Conservation (phyloP, 2,113 vertebrate genomes). For the Leptobrachium ailaonicum region DNA sequence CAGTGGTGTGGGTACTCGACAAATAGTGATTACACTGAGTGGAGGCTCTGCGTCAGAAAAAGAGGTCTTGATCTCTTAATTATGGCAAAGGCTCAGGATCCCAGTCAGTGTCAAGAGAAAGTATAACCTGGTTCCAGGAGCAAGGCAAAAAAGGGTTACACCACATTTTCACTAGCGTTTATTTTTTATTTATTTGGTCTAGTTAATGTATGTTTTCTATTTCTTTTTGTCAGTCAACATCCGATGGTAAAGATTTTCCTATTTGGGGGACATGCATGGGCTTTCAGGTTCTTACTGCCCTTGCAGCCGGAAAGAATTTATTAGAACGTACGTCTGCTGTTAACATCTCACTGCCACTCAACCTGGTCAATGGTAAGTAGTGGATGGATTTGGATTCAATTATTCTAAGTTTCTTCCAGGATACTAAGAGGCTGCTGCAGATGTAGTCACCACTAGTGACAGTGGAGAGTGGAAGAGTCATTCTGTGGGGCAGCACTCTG, state of each 20-base stretch:
- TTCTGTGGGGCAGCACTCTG: no score
- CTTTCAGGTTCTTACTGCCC: slow-evolving; percentile 71
- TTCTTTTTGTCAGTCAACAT: slow-evolving; percentile 64
- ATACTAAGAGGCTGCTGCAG: no score
- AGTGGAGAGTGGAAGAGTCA: no score
- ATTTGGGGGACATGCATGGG: slow-evolving; percentile 81
- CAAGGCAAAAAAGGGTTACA: neutral
- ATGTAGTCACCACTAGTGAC: no score
- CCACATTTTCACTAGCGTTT: neutral
- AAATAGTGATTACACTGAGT: no score
- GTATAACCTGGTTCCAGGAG: no score
- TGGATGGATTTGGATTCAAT: neutral
- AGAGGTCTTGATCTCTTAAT: no score
- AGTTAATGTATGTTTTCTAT: neutral
- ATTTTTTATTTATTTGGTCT: neutral
- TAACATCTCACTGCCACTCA: slow-evolving; percentile 70
- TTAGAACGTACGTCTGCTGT: slow-evolving; percentile 61
- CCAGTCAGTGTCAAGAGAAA: no score
- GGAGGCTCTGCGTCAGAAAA: no score
- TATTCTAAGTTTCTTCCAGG: no score
- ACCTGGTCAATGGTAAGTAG: slow-evolving; percentile 64
- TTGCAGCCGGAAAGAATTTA: slow-evolving; percentile 68
- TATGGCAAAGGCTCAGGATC: no score
- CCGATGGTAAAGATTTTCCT: slow-evolving; percentile 73
- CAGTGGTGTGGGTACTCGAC: no score